Evolutionary conservation across 2,113 vertebrate genomes (phyloP).

Genomic region (Xiphophorus couchianus): DNA sequence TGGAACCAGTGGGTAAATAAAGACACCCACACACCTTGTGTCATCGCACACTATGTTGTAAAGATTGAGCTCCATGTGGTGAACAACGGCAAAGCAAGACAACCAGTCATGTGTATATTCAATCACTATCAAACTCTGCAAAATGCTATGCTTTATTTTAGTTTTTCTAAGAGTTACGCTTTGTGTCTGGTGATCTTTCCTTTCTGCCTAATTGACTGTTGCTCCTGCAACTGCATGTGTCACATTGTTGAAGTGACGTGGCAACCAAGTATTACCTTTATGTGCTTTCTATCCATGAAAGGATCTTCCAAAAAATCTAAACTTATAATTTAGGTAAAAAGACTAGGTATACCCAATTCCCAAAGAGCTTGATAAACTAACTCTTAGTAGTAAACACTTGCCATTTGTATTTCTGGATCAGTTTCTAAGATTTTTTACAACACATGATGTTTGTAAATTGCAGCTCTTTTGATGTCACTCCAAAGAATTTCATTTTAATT

Average conservation of each 20-base stretch:
- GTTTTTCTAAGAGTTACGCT: not conserved
- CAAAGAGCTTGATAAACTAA: not conserved
- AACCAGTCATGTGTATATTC: not conserved
- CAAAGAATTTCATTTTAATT: not conserved
- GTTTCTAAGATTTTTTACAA: not conserved
- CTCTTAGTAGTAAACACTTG: not conserved
- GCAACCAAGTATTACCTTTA: not conserved
- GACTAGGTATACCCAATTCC: not conserved
- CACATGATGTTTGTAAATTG: not conserved
- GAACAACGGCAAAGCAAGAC: not conserved
- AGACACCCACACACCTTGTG: not conserved
- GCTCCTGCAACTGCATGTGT: not conserved
- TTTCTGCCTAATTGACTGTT: not conserved
- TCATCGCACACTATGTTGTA: not conserved
- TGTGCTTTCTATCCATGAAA: not conserved
- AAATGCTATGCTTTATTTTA: not conserved
- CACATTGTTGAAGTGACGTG: too few species aligned
- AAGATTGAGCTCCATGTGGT: not conserved
- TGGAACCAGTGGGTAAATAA: not conserved
- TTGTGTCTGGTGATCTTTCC: not conserved
- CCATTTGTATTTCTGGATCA: not conserved
- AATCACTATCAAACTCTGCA: not conserved
- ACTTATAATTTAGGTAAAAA: not conserved
- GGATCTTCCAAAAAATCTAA: not conserved
- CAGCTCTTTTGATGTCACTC: not conserved